phyloP scores from a whole-genome alignment of 2,113 vertebrate species.

The Cercopithecus mona region DNA sequence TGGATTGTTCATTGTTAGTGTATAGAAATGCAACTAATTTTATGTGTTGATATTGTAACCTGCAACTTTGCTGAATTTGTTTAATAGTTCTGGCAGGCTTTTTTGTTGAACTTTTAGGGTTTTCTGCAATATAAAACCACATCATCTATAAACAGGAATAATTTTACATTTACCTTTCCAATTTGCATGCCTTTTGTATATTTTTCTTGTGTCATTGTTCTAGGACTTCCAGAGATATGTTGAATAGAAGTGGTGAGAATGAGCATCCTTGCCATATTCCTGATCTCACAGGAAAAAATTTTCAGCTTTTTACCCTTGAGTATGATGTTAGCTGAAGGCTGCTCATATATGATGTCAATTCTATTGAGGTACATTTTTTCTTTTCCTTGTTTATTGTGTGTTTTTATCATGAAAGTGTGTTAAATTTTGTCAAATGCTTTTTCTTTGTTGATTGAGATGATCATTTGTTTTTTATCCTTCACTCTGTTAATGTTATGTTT shows the following conservation, averaged over 20 bases:
- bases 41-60: not conserved
- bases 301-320: not conserved
- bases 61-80: not conserved
- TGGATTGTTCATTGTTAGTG: not conserved
- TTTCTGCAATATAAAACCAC: not conserved
- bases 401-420: not conserved
- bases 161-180: not conserved
- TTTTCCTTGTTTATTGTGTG: not conserved
- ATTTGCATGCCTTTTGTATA: not conserved
- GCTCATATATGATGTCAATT: not conserved
- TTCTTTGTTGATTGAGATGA: not conserved
- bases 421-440: not conserved
- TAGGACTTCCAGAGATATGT: not conserved
- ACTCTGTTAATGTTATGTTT: not conserved
- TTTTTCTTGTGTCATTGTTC: not conserved
- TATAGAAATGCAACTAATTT: not conserved
- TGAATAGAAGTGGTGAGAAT: not conserved
- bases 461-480: not conserved
- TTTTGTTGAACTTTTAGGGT: not conserved
- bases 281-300: not conserved
- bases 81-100: not conserved
- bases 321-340: not conserved
- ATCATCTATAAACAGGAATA: not conserved
- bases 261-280: not conserved
- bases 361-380: not conserved